Percentiles rank a stretch among this genome's conserved stretches.
phyloP scores from a whole-genome alignment of 2,113 vertebrate genomes.

The Elgaria multicarinata region DNA sequence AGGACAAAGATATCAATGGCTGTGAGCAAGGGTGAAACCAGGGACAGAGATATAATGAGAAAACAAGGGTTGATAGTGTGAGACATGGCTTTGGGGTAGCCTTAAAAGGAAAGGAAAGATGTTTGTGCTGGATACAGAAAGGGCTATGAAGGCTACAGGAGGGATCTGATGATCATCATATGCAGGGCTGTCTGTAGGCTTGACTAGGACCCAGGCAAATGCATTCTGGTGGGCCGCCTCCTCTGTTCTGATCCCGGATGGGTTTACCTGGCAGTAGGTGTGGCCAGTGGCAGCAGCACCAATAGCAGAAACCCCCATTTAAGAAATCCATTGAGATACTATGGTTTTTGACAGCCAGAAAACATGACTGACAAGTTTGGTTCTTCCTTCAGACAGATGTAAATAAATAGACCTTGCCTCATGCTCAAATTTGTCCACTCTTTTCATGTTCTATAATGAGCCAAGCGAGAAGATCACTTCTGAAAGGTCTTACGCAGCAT shows the following conservation, averaged over 20 bases:
- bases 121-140: too few species aligned
- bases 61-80: too few species aligned
- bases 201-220: background rate
- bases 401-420: background rate
- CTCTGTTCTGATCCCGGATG: background rate
- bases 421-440: background rate
- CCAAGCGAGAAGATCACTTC: background rate
- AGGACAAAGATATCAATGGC: background rate
- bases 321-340: slow-evolving; percentile 1
- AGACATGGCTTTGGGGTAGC: too few species aligned
- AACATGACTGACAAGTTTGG: slow-evolving; percentile 1
- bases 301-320: background rate
- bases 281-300: background rate
- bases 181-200: background rate
- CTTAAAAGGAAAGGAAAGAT: too few species aligned
- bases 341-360: slow-evolving; percentile 10
- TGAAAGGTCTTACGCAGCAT: background rate
- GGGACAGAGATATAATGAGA: too few species aligned
- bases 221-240: background rate
- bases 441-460: background rate
- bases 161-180: too few species aligned
- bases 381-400: slow-evolving; percentile 8
- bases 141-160: too few species aligned
- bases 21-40: too few species aligned
- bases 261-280: background rate